Conservation (phyloP, 2,797 vertebrate genomes). For the Echeneis naucrates region DNA sequence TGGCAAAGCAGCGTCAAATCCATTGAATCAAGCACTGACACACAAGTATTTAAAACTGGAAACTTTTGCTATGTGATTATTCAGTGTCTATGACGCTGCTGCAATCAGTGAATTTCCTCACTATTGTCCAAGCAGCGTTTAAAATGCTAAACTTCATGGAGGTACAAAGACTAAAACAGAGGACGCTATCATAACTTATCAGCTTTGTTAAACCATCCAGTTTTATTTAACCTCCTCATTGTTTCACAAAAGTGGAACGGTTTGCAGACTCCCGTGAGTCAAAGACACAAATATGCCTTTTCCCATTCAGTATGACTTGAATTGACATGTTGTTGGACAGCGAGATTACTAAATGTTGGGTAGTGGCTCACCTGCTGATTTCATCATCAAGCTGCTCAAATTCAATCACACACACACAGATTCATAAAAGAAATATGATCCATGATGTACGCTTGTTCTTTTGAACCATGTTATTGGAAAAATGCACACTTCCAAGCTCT, state of each 20-base stretch:
- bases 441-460: slow-evolving; percentile 1
- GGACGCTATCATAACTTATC: background rate
- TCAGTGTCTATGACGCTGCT: background rate
- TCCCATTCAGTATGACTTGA: background rate
- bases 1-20: background rate
- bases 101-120: background rate
- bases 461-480: background rate
- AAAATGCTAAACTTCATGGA: background rate
- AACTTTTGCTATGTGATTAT: background rate
- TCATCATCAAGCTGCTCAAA: background rate
- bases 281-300: background rate
- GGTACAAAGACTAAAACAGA: background rate
- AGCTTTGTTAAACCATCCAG: background rate
- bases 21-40: background rate
- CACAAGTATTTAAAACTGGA: background rate
- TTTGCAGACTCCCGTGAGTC: background rate
- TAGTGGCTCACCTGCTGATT: background rate
- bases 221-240: background rate
- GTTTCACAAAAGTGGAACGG: background rate
- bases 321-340: background rate
- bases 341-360: background rate
- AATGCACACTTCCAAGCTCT: slow-evolving; percentile 13
- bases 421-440: background rate
- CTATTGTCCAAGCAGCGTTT: background rate
- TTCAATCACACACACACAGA: background rate